Evolutionary conservation across 1,140 invertebrate species (phyloP).

Genomic region (Drosophila nannoptera): DNA sequence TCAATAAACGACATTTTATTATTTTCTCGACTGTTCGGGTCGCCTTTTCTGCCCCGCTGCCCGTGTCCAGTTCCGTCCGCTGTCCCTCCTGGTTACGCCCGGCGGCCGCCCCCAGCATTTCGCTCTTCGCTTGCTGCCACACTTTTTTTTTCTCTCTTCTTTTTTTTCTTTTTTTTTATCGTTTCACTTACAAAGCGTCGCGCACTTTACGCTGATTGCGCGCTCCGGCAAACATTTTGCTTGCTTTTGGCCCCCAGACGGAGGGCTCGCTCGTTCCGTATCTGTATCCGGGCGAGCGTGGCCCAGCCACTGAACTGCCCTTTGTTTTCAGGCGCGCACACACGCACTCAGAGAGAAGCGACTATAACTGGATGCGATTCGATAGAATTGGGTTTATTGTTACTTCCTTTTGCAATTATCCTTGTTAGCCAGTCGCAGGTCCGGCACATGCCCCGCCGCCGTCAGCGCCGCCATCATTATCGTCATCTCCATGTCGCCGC

Average conservation of each 20-base stretch:
- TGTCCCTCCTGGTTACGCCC: not conserved
- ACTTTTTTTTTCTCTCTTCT: conserved; percentile 46
- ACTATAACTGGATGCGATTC: conserved; percentile 49
- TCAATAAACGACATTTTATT: conserved; percentile 77
- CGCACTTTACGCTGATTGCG: conserved; percentile 76
- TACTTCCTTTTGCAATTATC: conserved; percentile 76
- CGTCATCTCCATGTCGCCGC: conserved; percentile 10
- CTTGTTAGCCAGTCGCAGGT: conserved; percentile 56
- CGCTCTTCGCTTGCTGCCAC: not conserved
- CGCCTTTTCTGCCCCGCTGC: conserved; percentile 7
- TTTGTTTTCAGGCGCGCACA: conserved; percentile 27
- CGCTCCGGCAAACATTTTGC: conserved; percentile 67
- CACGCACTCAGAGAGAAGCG: not conserved
- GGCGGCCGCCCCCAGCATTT: conserved; percentile 3
- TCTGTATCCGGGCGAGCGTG: conserved; percentile 7
- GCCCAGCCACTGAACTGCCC: conserved; percentile 7
- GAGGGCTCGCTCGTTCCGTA: conserved; percentile 15
- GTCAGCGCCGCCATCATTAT: conserved; percentile 17
- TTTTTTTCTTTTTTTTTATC: conserved; percentile 60
- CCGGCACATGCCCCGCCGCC: not conserved
- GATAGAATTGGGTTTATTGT: conserved; percentile 76
- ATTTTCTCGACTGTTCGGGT: conserved; percentile 38
- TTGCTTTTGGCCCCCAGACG: conserved; percentile 40
- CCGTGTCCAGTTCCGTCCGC: conserved; percentile 23
- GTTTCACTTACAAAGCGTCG: conserved; percentile 75